Evolutionary conservation across 2,113 vertebrate species (phyloP), one percentile per base, ranked within the genome.

Genomic region (Pseudopipra pipra): DNA sequence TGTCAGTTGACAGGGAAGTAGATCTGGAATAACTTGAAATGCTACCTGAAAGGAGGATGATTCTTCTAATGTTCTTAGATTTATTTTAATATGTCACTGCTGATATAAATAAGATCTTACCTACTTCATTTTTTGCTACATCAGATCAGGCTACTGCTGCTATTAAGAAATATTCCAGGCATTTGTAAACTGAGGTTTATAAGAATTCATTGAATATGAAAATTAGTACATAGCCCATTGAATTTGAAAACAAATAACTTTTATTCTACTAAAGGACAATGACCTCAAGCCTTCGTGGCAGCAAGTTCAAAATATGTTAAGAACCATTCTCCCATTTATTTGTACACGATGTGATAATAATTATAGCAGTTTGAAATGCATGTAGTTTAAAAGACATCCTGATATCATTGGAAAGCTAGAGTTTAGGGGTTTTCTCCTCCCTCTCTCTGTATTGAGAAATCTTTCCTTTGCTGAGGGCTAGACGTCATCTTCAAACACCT

Each of bases 11-110:
- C 44, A 87, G 41, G 46, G 78, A 66, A 68, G 70, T 89, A 63
- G n/a, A 85, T 67, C 65, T 71, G 68, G 87, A 88, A 63, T 80
- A 93, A 92, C 83, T 84, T 77, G 90, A 95, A 93, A 62, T 90
- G n/a, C 65, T 59, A 30, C 12, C 13, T 87, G 33, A 90, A 93
- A 89, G 85, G 78, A 71, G 10, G 21, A 47, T 87, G 31, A 39
- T 78, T 87, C 43, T 75, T 91, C 28, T 91, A 35, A 47, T 85
- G 30, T 85, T 87, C 54, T 47, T 67, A n/a, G 51, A 49, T 63
- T n/a, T 51, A 39, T 85, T 92, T 89, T 52, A 75, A 24, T 78
- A 51, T 12, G 18, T 70, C 11, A 6, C 46, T 88, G 61, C 59
- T 31, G 12, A 21, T 81, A 55, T 19, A 87, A 92, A 28, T 61